Conservation (phyloP, 1,140 invertebrate species). For the Cotesia chilonis region DNA sequence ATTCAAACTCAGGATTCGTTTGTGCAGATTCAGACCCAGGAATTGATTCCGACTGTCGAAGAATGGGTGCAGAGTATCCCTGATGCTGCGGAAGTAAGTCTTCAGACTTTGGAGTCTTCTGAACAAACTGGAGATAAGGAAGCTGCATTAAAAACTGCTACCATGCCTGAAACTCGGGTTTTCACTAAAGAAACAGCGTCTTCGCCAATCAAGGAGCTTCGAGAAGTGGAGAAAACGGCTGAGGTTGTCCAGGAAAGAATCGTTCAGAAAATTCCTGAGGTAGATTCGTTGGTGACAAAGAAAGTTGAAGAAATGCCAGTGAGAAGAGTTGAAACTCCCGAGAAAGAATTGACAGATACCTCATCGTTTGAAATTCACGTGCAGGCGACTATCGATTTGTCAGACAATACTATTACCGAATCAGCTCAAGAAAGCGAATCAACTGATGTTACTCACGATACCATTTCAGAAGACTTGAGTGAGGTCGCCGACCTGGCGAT, state of each 20-base stretch:
- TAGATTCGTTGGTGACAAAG: neutral
- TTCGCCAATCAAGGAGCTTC: slow-evolving; percentile 17
- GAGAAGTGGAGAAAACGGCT: slow-evolving; percentile 44
- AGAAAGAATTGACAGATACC: slow-evolving; percentile 47
- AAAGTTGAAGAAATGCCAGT: slow-evolving; percentile 6
- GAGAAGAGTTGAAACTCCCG: slow-evolving; percentile 33
- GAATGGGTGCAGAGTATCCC: slow-evolving; percentile 49
- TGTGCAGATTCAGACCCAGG: slow-evolving; percentile 50
- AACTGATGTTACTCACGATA: slow-evolving; percentile 45
- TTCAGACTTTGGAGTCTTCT: slow-evolving; percentile 42
- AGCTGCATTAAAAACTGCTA: slow-evolving; percentile 20
- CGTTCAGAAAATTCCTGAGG: neutral
- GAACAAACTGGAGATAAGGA: slow-evolving; percentile 9
- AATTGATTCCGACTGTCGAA: slow-evolving; percentile 47
- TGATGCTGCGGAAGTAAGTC: slow-evolving; percentile 45
- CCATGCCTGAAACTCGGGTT: slow-evolving; percentile 28
- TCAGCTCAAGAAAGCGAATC: slow-evolving; percentile 36
- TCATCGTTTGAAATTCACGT: slow-evolving; percentile 57
- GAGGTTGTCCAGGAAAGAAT: slow-evolving; percentile 9
- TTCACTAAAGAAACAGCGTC: slow-evolving; percentile 10
- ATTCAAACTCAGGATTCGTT: slow-evolving; percentile 45
- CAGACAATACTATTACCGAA: slow-evolving; percentile 49
- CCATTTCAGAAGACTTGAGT: slow-evolving; percentile 45
- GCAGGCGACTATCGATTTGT: slow-evolving; percentile 57
- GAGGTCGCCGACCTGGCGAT: slow-evolving; percentile 13